A percentile compares a stretch with the other conserved stretches of the same genome.
These are phyloP conservation scores for Zaprionus inermis DNA, from an alignment of 1,140 invertebrate species.

Conservation along the genomic window DNA sequence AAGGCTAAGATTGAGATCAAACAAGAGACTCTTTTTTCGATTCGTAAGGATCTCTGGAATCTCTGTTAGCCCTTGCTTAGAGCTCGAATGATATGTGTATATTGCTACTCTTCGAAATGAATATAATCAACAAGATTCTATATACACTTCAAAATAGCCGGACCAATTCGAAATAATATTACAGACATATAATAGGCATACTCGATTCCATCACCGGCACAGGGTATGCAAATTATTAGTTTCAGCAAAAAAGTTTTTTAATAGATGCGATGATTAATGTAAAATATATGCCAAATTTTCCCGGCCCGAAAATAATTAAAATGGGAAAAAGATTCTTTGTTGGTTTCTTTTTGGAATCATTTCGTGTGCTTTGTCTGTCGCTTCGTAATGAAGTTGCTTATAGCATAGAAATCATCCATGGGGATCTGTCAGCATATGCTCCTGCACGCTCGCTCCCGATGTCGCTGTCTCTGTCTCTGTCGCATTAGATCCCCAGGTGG, in stretches of 20 bases:
- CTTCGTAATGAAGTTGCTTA: constrained; percentile 6
- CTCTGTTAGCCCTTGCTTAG: too few species aligned
- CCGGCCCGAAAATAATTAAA: not conserved
- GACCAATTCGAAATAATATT: too few species aligned
- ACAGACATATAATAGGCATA: too few species aligned
- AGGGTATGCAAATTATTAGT: not conserved
- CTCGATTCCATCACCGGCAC: too few species aligned
- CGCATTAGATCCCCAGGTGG: constrained; percentile 57
- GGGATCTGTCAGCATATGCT: constrained; percentile 4
- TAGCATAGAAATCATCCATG: constrained; percentile 11
- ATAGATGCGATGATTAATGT: constrained; percentile 1
- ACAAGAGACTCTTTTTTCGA: not conserved
- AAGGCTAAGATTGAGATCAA: not conserved
- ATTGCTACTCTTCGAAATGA: too few species aligned
- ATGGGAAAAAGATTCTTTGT: not conserved
- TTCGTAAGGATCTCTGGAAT: too few species aligned
- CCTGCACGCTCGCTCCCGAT: constrained; percentile 4
- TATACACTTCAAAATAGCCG: not conserved
- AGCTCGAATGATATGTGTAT: too few species aligned
- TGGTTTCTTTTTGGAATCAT: not conserved
- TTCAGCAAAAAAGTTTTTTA: not conserved
- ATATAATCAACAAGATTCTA: too few species aligned
- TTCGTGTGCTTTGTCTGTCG: not conserved
- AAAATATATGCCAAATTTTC: not conserved
- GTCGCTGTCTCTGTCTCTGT: not conserved